These are phyloP conservation scores for Holacanthella duospinosa DNA, from an alignment of 2,888 invertebrate species.

Conservation along the genomic window DNA sequence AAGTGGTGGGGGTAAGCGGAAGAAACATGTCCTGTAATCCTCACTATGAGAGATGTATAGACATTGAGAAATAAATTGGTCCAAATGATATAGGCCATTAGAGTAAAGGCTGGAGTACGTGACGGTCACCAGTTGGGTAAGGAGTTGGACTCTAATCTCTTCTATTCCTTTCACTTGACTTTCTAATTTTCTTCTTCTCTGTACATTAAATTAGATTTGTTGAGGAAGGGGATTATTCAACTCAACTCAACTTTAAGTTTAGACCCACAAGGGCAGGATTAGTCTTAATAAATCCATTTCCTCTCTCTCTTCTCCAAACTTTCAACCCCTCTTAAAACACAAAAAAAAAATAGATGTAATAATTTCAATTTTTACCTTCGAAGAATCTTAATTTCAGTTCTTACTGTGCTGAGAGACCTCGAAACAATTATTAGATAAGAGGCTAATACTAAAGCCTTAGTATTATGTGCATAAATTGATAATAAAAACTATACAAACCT, in stretches of 20 bases:
- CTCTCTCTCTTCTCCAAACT: too few species aligned
- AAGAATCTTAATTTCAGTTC: neutral
- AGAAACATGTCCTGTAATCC: neutral
- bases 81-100: conserved; percentile 5
- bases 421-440: neutral
- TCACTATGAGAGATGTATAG: too few species aligned
- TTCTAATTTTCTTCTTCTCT: neutral
- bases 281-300: neutral
- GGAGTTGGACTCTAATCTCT: neutral
- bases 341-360: neutral
- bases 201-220: conserved; percentile 5
- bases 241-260: neutral
- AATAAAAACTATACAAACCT: too few species aligned
- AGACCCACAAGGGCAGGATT: neutral
- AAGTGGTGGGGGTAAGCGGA: too few species aligned
- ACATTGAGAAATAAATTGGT: conserved; percentile 11
- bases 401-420: too few species aligned
- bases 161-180: neutral
- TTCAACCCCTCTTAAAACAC: too few species aligned
- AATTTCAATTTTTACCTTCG: neutral
- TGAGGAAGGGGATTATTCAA: conserved; percentile 3
- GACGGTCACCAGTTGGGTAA: neutral
- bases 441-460: neutral
- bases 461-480: neutral
- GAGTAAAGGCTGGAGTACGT: neutral